Evolutionary conservation across 2,797 vertebrate genomes (phyloP), one percentile per base, ranked within the genome.

Genomic region (Botia almorhae): DNA sequence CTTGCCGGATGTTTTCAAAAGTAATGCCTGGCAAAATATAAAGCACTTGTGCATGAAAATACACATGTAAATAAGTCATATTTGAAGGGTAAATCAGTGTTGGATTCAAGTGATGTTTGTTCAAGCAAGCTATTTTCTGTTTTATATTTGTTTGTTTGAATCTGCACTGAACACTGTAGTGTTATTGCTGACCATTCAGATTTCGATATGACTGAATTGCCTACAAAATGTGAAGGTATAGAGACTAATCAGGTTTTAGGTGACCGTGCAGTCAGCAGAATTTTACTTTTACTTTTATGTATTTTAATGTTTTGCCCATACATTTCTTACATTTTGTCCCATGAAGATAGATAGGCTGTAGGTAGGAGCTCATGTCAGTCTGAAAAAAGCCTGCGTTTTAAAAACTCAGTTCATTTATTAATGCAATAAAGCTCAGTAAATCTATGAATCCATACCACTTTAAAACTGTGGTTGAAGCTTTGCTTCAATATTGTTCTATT

Each of bases 21-120:
- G 74, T 64, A 53, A 71, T 16, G 17, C 14, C 76, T 63, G 70
- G 64, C 46, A 79, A 82, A 69, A 63, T 33, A 63, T 53, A 36
- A 74, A 46, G 53, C 14, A 51, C n/a, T 55, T 21, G 21, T 2
- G 71, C 71, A 43, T 17, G 10, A 51, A 53, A 64, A 67, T 46
- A 46, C 46, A n/a, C 33, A 71, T 51, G 1, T 26, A 74, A 63
- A 51, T 65, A 26, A 50, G 21, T 50, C 17, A 14, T 33, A 67
- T 71, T 69, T 81, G n/a, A 39, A 19, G 51, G 10, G 17, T 36
- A 69, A 76, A 63, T 77, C 21, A 6, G 16, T 50, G 21, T 50
- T 64, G 51, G 19, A 74, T 61, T 51, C 29, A 64, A 39, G 17
- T 12, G 21, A n/a, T 36, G 56, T 78, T 69, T 70, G 17, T 51